phyloP scores from a whole-genome alignment of 2,797 vertebrate genomes.

The Pangasius sanitwongsei region DNA sequence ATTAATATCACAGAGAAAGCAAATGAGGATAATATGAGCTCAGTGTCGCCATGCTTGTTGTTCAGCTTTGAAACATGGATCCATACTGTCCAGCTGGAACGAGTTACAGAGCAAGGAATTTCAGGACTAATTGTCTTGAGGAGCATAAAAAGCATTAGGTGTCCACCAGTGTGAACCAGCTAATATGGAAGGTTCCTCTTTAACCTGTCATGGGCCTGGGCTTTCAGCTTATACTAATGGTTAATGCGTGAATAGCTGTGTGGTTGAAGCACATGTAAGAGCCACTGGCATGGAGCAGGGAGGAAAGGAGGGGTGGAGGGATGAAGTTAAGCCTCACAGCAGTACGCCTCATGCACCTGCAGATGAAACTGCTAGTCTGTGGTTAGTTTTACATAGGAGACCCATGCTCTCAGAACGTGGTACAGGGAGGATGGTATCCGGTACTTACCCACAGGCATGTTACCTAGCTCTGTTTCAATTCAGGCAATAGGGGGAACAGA shows the following conservation, averaged over 20 bases:
- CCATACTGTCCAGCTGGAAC: constrained; percentile 47
- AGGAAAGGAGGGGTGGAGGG: constrained; percentile 52
- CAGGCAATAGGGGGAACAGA: constrained; percentile 76
- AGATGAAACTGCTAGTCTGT: constrained; percentile 60
- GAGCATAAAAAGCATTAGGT: constrained; percentile 3
- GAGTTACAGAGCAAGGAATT: constrained; percentile 22
- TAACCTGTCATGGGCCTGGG: not conserved
- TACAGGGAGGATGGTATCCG: constrained; percentile 74
- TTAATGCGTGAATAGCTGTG: constrained; percentile 45
- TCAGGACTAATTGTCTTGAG: not conserved
- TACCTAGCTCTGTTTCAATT: constrained; percentile 97
- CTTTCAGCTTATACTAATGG: constrained; percentile 42
- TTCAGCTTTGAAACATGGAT: constrained; percentile 50
- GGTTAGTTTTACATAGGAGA: constrained; percentile 78
- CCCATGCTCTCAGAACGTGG: constrained; percentile 84
- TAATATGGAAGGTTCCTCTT: not conserved
- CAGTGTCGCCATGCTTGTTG: constrained; percentile 68
- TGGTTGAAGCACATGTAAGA: constrained; percentile 58
- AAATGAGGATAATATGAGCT: constrained; percentile 65
- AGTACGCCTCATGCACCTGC: constrained; percentile 76
- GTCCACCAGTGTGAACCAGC: constrained; percentile 1
- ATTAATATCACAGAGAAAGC: constrained; percentile 61
- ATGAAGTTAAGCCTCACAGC: constrained; percentile 69
- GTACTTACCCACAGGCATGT: constrained; percentile 93
- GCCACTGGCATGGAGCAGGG: constrained; percentile 33